Base-by-base conservation (phyloP, 35 echinoderm and acorn worm genomes). In the Acanthaster planci region DNA sequence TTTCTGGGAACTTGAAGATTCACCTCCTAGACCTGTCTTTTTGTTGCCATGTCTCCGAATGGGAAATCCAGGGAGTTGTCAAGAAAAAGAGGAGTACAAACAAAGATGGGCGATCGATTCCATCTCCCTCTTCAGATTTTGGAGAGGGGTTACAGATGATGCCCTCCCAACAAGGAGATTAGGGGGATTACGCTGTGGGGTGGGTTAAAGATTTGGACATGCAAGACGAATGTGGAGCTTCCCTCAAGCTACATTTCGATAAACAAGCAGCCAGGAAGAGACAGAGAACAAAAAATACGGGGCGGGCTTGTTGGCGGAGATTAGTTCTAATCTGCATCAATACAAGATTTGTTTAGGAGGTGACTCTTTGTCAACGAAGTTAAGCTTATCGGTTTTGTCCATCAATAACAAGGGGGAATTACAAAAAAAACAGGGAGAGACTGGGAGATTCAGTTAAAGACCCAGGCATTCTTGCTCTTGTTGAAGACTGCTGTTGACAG, bases 131-230 rank as follows among this genome's bases (percentile, higher is more conserved):
- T 72, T 72, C 64, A 72, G 64, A 72, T 72, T 47, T 47, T 72
- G 64, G 64, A 35, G 64, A 72, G 26, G n/a, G 2, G 64, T 31
- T 72, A 26, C 34, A 26, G 34, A 72, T 72, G 64, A 72, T 72
- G 64, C 64, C 64, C 30, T 72, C 64, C 64, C 26, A 72, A 72
- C 64, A 72, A 72, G 64, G 26, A 72, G 64, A 72, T 72, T 72
- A 72, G 10, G 34, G 26, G 64, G 26, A 31, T 72, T 72, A 72
- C 23, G 23, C 64, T 34, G 14, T 14, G 34, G 64, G 26, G 34
- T 26, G 10, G 64, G 8, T 36, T 21, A 14, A 72, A 47, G 42
- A 14, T 72, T 72, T 29, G 23, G 30, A 14, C 64, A 26, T 72
- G 26, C 64, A 72, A 21, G 64, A 10, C 14, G 30, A 26, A 29